Conservation (phyloP, 2,113 vertebrate species). For the Pygoscelis adeliae region DNA sequence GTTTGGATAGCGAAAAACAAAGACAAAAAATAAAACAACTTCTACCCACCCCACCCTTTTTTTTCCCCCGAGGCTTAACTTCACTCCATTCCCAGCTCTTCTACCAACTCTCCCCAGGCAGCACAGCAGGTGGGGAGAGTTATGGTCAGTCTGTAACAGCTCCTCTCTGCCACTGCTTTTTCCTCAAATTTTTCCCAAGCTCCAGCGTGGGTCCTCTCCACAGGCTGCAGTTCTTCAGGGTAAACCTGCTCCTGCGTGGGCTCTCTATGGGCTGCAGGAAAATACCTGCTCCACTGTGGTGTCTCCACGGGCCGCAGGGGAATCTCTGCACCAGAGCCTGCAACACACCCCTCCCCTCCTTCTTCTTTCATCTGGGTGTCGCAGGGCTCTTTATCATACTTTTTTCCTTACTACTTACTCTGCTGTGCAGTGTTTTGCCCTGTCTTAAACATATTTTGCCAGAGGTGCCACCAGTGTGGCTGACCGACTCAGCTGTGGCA, state of each 20-base stretch:
- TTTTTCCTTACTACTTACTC: not conserved
- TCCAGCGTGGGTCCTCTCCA: rapidly evolving
- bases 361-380: not conserved
- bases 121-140: rapidly evolving
- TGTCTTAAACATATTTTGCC: not conserved
- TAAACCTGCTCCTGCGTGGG: not conserved
- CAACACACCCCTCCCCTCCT: not conserved
- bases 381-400: not conserved
- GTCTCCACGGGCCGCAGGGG: too few species aligned
- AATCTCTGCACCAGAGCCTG: not conserved
- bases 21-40: not conserved
- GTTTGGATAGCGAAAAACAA: not conserved
- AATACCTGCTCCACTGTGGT: too few species aligned
- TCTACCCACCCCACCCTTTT: not conserved
- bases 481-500: not conserved
- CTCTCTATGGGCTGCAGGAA: too few species aligned
- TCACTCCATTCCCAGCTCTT: not conserved
- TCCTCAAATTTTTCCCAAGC: too few species aligned
- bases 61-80: not conserved
- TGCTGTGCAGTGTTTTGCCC: not conserved
- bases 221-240: not conserved
- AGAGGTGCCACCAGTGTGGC: too few species aligned
- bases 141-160: too few species aligned
- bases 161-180: not conserved
- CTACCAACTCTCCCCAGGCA: not conserved